Base-by-base conservation (phyloP, 1,140 invertebrate genomes). In the Lordiphosa collinella region DNA sequence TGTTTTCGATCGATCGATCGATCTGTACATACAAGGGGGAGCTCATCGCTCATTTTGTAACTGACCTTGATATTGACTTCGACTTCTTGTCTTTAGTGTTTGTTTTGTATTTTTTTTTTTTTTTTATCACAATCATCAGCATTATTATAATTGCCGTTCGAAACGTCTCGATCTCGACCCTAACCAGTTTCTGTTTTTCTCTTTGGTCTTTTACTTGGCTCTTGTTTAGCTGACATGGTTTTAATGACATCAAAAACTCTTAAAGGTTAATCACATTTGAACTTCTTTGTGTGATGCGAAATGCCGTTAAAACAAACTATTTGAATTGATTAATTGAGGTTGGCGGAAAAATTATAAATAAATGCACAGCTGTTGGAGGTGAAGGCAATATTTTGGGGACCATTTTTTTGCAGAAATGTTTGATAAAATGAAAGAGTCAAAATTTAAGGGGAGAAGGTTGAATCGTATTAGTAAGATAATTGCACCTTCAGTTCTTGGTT, bases 221-320 rank as follows among this genome's bases (percentile, higher is more conserved):
- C 35, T 11, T 29, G 51, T 44, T 4, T 11, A 36, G 41, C 71
- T 84, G 71, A 84, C 76, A 82, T 84, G 62, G 65, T 84, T 82
- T 82, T 72, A 67, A 84, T 82, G 71, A 46, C 75, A 80, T 72
- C 55, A 41, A 76, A 76, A 76, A 60, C 49, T 22, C 54, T 68
- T 46, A 84, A 74, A 84, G 78, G 76, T 82, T 82, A 82, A 84
- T 82, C 78, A 82, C 76, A 76, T 84, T 82, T 82, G 76, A 82
- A 82, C 76, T 82, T 49, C 43, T 29, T 36, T 32, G 41, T 48
- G 46, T 9, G 11, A 14, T 32, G 51, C 22, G n/a, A 66, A 37
- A n/a, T 18, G 44, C 56, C 38, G 47, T 48, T 52, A 47, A 34
- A 22, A n/a, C 16, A 63, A 63, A 4, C 2, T 18, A 4, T 53